These are phyloP conservation scores for Octopus sinensis DNA, from an alignment of 1,140 invertebrate genomes.

Conservation along the genomic window DNA sequence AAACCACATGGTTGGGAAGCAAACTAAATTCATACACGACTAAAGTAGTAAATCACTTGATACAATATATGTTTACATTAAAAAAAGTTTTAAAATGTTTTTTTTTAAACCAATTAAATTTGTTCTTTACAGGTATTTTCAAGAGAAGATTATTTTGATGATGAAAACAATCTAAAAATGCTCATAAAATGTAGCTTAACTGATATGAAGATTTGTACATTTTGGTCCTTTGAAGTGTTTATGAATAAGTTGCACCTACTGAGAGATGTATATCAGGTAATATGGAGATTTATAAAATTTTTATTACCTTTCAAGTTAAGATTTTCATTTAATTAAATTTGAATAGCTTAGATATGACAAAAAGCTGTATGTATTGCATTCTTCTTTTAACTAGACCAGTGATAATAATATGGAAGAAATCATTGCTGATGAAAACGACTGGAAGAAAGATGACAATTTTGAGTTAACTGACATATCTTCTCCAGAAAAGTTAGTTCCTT, in stretches of 20 bases:
- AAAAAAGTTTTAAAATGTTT: neutral
- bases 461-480: no score
- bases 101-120: neutral
- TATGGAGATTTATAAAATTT: no score
- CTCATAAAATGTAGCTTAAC: neutral
- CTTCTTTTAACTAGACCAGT: no score
- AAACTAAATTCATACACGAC: neutral
- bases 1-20: neutral
- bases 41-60: neutral
- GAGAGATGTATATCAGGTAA: conserved; percentile 1
- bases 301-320: no score
- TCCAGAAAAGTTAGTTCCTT: no score
- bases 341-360: no score
- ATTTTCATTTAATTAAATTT: no score
- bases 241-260: neutral
- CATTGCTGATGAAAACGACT: no score
- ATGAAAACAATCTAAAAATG: neutral
- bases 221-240: conserved; percentile 4
- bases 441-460: no score
- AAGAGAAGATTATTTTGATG: neutral
- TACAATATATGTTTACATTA: neutral
- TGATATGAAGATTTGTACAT: neutral
- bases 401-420: no score
- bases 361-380: no score
- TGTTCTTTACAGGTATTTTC: conserved; percentile 4